A percentile compares a stretch with the other conserved stretches of the same genome.
These are phyloP conservation scores for Actinia tenebrosa DNA, from an alignment of 64 coral and sea anemone genomes.

Conservation along the genomic window DNA sequence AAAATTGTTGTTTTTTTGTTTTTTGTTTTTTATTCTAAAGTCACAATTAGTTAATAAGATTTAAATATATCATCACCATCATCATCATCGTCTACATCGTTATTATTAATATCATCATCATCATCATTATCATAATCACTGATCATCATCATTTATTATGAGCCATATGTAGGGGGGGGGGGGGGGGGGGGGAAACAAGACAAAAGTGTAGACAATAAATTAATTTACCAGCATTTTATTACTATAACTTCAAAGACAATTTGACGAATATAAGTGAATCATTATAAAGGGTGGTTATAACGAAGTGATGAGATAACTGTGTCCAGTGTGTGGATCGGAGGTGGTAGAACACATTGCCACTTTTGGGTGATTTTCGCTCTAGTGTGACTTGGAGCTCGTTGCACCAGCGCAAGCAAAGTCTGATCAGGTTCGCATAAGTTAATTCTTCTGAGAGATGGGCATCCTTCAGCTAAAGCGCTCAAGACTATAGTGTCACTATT, in stretches of 20 bases:
- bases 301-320: conserved; percentile 65
- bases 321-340: conserved; percentile 81
- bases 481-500: conserved; percentile 74
- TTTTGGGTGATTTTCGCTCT: conserved; percentile 73
- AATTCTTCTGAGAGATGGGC: conserved; percentile 53
- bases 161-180: too few species aligned
- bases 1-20: too few species aligned
- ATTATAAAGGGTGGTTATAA: conserved; percentile 44
- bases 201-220: background rate
- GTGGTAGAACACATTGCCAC: conserved; percentile 94
- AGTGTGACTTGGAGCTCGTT: conserved; percentile 47
- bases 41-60: too few species aligned
- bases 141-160: too few species aligned
- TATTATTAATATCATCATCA: too few species aligned
- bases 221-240: background rate
- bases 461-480: conserved; percentile 62
- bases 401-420: conserved; percentile 63
- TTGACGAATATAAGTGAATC: background rate
- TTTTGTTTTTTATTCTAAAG: too few species aligned
- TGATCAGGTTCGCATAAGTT: conserved; percentile 95
- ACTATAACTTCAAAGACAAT: background rate
- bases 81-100: too few species aligned
- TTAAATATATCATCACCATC: too few species aligned
- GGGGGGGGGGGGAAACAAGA: background rate
- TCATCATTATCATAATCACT: too few species aligned